phyloP scores from a whole-genome alignment of 1,140 invertebrate genomes.

The Manduca sexta region DNA sequence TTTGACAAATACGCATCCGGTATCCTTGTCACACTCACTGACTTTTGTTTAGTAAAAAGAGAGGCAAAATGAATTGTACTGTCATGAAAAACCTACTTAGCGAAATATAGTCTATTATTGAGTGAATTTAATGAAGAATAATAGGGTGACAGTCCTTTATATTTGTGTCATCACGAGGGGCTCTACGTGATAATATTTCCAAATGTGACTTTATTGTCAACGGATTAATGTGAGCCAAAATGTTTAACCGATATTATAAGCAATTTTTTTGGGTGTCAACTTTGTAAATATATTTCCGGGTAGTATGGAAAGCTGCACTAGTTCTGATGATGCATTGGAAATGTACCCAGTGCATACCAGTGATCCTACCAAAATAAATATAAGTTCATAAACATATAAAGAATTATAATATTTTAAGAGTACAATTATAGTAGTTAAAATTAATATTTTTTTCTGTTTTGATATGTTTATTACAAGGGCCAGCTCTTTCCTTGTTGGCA shows the following conservation, averaged over 20 bases:
- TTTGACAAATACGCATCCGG: conserved; percentile 40
- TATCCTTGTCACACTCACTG: conserved; percentile 21
- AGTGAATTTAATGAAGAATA: conserved; percentile 60
- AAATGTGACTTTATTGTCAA: conserved; percentile 41
- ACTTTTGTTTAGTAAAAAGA: conserved; percentile 11
- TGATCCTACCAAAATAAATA: too few relatives aligned
- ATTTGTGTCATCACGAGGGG: conserved; percentile 22
- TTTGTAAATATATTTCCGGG: too few relatives aligned
- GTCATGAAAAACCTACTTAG: conserved; percentile 55
- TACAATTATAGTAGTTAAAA: too few relatives aligned
- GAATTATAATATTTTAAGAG: too few relatives aligned
- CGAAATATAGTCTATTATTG: conserved; percentile 55
- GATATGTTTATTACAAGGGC: too few relatives aligned
- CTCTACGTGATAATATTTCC: conserved; percentile 38
- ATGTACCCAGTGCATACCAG: too few relatives aligned
- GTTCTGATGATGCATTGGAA: neutral
- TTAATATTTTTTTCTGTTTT: too few relatives aligned
- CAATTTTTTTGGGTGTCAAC: conserved; percentile 12
- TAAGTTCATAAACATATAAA: too few relatives aligned
- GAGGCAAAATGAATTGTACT: conserved; percentile 23
- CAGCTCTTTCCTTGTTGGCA: too few relatives aligned
- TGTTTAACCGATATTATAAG: conserved; percentile 15
- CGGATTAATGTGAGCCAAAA: conserved; percentile 15
- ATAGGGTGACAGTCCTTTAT: conserved; percentile 47
- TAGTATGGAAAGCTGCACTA: too few relatives aligned